Base-by-base conservation (phyloP, 2,797 vertebrate genomes). In the Harpagifer antarcticus region DNA sequence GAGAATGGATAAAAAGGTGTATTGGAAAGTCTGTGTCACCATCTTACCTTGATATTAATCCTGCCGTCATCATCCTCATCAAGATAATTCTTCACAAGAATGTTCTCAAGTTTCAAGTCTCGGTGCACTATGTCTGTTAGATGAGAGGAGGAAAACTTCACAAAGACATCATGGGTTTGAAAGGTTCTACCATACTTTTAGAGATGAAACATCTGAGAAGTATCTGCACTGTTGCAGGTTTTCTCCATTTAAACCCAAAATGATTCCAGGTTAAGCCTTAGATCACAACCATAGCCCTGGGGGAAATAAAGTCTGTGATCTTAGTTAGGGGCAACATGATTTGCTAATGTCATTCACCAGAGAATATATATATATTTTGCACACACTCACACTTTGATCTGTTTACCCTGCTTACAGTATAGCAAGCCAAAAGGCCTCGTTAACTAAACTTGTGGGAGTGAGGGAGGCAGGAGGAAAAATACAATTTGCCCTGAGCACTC, bases 31-130 rank as follows among this genome's bases (percentile, higher is more conserved):
- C 74, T 79, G 42, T 79, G 70, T 73, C 33, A 56, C 43, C 50
- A 57, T 81, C 93, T 95, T 94, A 97, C 96, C 95, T 97, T 98
- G 91, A 97, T 96, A 84, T 96, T 95, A 87, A 96, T 94, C 84
- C 88, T 91, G 87, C 93, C 90, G 54, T 95, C 90, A 84, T 91
- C 87, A 72, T 92, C 92, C 79, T 90, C 81, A 37, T 89, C 86
- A 45, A 92, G 93, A 87, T 88, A 89, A 87, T 94, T 95, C 94
- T 97, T 97, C 91, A 97, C 94, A 76, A 97, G 95, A 94, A 98
- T 97, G 91, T 97, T 98, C 90, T 97, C 97, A 88, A 97, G 91
- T 92, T 99, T 98, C 84, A 98, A 93, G 93, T 97, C 96, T 73
- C 96, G 92, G 68, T 94, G 95, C 75, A 96, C 92, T 82, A 96